These are phyloP conservation scores for Nasonia oneida DNA, from an alignment of 2,888 invertebrate species.

Conservation along the genomic window DNA sequence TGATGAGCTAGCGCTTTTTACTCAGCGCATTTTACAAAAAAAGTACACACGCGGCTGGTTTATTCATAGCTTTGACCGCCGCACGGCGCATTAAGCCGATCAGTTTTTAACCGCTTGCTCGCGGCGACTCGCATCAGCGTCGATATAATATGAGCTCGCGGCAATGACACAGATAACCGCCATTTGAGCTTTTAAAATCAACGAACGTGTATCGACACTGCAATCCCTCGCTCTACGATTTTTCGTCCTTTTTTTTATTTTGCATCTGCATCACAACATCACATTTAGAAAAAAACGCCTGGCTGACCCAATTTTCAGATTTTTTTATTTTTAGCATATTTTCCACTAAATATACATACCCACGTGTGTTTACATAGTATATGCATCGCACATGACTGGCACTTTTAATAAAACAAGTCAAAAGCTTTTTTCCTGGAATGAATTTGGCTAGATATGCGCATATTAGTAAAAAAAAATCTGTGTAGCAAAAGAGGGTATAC, in stretches of 20 bases:
- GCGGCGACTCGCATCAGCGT: background rate
- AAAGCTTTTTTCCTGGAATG: background rate
- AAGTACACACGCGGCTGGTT: background rate
- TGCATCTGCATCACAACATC: background rate
- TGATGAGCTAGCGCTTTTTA: too few relatives aligned
- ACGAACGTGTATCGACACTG: background rate
- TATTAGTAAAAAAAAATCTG: conserved; percentile 10
- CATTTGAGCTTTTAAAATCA: background rate
- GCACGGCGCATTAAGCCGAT: background rate
- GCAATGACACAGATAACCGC: background rate
- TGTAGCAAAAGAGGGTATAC: background rate
- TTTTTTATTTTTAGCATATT: background rate
- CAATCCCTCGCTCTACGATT: background rate
- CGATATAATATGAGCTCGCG: conserved; percentile 4
- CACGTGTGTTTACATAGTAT: background rate
- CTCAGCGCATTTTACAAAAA: background rate
- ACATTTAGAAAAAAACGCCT: background rate
- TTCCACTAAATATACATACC: background rate
- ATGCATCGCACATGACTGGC: background rate
- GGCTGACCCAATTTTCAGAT: background rate
- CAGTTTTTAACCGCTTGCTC: background rate
- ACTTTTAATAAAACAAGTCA: background rate
- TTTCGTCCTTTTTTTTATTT: background rate
- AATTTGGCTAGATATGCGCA: conserved; percentile 17
- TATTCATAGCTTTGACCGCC: background rate